Evolutionary conservation across 1,140 invertebrate genomes (phyloP).

Genomic region (Sminthurides bifidus): DNA sequence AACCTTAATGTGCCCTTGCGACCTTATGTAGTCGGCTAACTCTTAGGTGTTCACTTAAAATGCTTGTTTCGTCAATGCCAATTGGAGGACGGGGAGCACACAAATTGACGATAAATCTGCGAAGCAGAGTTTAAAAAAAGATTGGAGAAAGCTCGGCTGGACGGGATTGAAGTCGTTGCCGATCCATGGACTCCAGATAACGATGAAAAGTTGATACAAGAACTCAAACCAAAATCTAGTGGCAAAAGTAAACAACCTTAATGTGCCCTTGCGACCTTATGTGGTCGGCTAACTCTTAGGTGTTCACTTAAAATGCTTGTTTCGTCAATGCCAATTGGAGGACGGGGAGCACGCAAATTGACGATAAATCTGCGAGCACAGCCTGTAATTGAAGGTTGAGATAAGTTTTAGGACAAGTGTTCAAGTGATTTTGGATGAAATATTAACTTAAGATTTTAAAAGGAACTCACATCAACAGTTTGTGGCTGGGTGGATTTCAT

Average conservation of each 20-base stretch:
- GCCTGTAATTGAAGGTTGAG: slow-evolving; percentile 44
- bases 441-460: slow-evolving; percentile 1
- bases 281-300: no score
- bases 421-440: neutral
- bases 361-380: slow-evolving; percentile 78
- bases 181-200: no score
- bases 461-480: slow-evolving; percentile 56
- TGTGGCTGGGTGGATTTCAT: slow-evolving; percentile 72
- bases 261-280: no score
- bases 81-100: slow-evolving; percentile 69
- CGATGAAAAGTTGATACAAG: no score
- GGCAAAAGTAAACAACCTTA: no score
- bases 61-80: slow-evolving; percentile 48
- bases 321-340: slow-evolving; percentile 55
- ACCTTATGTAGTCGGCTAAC: no score
- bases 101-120: slow-evolving; percentile 81
- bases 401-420: neutral
- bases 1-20: no score
- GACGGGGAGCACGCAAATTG: slow-evolving; percentile 73
- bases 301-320: slow-evolving; percentile 39
- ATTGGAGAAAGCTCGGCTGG: no score
- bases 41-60: no score
- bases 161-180: no score
- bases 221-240: no score
- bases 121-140: no score